phyloP scores from a whole-genome alignment of 2,797 vertebrate species.

The Rhincodon typus region DNA sequence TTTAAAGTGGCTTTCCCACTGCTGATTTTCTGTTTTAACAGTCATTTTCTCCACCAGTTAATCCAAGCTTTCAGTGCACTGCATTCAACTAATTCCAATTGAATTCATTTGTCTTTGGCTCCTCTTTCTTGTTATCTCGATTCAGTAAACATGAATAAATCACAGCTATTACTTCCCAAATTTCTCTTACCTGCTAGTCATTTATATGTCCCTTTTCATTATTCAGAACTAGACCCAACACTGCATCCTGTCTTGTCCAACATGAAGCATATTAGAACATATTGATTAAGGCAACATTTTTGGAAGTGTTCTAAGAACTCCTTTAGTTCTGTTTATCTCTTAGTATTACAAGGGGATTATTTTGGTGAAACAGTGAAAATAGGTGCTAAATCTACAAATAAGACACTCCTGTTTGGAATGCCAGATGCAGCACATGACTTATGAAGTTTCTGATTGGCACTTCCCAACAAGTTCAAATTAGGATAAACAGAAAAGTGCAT shows the following conservation, averaged over 20 bases:
- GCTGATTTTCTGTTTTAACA: background rate
- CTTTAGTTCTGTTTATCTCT: background rate
- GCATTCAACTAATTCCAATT: background rate
- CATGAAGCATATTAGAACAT: background rate
- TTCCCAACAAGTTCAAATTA: too few relatives aligned
- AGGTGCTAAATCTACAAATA: background rate
- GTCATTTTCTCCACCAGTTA: background rate
- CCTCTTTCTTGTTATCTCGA: background rate
- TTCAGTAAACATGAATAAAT: slow-evolving; percentile 16
- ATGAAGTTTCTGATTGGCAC: too few relatives aligned
- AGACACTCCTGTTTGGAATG: background rate
- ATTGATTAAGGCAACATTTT: background rate
- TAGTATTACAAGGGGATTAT: background rate
- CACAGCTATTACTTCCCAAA: background rate
- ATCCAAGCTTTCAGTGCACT: background rate
- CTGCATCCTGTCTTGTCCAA: background rate
- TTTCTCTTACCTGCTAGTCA: background rate
- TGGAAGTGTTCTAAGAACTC: background rate
- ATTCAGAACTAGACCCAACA: background rate
- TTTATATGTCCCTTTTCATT: background rate
- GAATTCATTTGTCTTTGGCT: slow-evolving; percentile 16
- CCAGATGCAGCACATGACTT: background rate
- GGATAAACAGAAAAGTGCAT: background rate
- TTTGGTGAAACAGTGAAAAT: background rate
- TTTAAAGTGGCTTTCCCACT: background rate